phyloP scores from a whole-genome alignment of 2,797 vertebrate species.

The Lutjanus argentimaculatus region DNA sequence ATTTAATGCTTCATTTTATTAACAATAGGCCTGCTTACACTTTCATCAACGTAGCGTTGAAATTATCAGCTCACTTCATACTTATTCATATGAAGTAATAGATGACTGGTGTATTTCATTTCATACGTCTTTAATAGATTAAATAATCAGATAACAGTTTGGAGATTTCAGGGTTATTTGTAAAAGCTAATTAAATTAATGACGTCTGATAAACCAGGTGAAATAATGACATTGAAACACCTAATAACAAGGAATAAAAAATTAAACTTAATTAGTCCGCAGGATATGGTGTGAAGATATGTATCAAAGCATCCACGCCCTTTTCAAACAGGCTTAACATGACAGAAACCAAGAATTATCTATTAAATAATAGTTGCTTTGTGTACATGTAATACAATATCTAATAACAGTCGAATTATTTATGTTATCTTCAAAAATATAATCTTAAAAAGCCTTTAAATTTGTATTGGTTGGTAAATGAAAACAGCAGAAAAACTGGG shows the following conservation, averaged over 20 bases:
- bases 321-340: neutral
- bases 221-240: neutral
- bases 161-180: neutral
- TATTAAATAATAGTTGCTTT: neutral
- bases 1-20: neutral
- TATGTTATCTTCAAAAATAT: neutral
- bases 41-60: neutral
- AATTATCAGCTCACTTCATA: neutral
- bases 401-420: no score
- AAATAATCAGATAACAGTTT: neutral
- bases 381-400: neutral
- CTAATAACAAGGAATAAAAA: neutral
- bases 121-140: neutral
- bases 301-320: neutral
- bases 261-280: neutral
- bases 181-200: neutral
- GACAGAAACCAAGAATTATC: neutral
- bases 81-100: neutral
- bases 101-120: neutral
- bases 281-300: neutral
- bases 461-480: neutral
- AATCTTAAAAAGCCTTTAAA: neutral
- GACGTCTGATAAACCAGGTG: neutral
- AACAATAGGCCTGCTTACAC: neutral
- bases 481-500: conserved; percentile 1